Evolutionary conservation across 2,888 invertebrate genomes (phyloP).

Genomic region (Dendrolimus pini): DNA sequence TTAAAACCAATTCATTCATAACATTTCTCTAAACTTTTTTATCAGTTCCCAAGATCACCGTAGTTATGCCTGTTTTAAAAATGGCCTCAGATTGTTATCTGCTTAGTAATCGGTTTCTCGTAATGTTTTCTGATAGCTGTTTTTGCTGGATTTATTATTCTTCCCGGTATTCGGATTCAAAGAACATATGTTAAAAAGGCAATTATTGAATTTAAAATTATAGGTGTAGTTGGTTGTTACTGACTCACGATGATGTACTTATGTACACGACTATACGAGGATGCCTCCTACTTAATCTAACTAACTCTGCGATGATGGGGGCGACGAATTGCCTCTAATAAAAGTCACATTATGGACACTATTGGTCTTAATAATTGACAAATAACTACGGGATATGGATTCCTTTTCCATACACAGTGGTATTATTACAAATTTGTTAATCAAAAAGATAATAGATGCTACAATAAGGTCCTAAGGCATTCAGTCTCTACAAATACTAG

Average conservation of each 20-base stretch:
- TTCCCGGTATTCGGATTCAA: too few relatives aligned
- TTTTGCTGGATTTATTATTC: too few relatives aligned
- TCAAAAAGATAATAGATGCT: constrained; percentile 11
- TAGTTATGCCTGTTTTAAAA: not conserved
- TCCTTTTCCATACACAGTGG: not conserved
- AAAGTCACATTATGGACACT: constrained; percentile 52
- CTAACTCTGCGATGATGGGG: constrained; percentile 53
- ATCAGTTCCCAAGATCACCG: not conserved
- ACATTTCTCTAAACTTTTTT: constrained; percentile 5
- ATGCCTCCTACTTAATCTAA: constrained; percentile 41
- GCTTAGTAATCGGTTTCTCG: too few relatives aligned
- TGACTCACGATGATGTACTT: constrained; percentile 8
- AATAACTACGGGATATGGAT: not conserved
- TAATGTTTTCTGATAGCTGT: too few relatives aligned
- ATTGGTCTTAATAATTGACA: constrained; percentile 10
- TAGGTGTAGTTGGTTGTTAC: constrained; percentile 16
- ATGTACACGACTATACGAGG: constrained; percentile 4
- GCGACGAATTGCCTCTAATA: constrained; percentile 62
- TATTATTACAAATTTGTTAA: too few relatives aligned
- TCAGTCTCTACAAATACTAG: too few relatives aligned
- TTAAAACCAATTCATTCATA: not conserved
- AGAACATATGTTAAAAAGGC: too few relatives aligned
- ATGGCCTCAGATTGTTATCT: too few relatives aligned
- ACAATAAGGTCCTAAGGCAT: too few relatives aligned
- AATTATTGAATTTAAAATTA: constrained; percentile 2